Conservation (phyloP, 1,140 invertebrate species). For the Drosophila micromelanica region DNA sequence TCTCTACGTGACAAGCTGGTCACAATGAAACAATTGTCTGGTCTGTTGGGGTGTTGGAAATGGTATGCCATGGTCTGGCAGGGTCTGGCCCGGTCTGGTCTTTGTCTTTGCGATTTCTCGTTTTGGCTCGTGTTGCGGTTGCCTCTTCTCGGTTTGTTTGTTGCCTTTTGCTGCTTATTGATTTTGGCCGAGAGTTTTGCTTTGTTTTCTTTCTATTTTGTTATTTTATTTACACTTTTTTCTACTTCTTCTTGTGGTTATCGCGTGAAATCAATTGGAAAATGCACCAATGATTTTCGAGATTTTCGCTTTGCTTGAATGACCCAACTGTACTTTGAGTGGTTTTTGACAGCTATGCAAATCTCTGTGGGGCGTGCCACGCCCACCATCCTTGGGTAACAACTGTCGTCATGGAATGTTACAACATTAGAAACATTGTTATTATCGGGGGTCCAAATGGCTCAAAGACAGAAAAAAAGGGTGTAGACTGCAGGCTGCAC, state of each 20-base stretch:
- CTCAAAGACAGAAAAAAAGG: constrained; percentile 23
- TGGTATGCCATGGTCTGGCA: constrained; percentile 8
- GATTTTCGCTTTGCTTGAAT: constrained; percentile 62
- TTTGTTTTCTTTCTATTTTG: constrained; percentile 20
- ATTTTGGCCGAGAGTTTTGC: constrained; percentile 58
- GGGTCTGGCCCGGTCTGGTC: constrained; percentile 3
- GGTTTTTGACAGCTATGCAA: constrained; percentile 46
- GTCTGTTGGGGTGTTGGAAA: constrained; percentile 9
- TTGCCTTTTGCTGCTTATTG: constrained; percentile 74
- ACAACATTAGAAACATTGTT: constrained; percentile 27
- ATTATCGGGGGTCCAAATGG: constrained; percentile 38
- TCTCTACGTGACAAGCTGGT: constrained; percentile 41
- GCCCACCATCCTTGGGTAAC: constrained; percentile 64
- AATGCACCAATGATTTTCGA: constrained; percentile 78
- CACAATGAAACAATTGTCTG: constrained; percentile 57
- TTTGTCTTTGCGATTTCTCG: constrained; percentile 22
- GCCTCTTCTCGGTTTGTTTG: constrained; percentile 21
- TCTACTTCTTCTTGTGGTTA: constrained; percentile 51
- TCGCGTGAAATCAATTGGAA: constrained; percentile 79
- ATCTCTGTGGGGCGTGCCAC: constrained; percentile 41
- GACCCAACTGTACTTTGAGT: constrained; percentile 57
- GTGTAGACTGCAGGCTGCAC: constrained; percentile 21
- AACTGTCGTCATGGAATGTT: constrained; percentile 54
- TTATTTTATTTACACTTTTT: constrained; percentile 42
- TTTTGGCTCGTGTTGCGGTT: constrained; percentile 40